Conservation (phyloP, 2,888 invertebrate species). For the Mythimna vitellina region DNA sequence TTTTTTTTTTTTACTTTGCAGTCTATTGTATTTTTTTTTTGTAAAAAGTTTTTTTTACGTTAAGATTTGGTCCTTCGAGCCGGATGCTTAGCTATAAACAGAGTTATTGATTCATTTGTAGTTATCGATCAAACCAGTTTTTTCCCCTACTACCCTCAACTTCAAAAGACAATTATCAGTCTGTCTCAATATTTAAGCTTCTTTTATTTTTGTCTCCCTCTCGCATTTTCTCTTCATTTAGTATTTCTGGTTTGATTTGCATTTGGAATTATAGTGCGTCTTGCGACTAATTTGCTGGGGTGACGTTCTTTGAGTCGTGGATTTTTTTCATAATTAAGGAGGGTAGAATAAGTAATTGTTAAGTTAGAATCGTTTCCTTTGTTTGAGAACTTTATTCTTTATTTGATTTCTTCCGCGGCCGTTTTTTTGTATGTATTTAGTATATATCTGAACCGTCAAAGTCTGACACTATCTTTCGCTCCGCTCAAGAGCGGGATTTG, state of each 20-base stretch:
- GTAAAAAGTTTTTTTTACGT: background rate
- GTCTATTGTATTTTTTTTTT: too few relatives aligned
- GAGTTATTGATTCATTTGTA: constrained; percentile 33
- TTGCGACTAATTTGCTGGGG: constrained; percentile 54
- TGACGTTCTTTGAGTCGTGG: constrained; percentile 27
- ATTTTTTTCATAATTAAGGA: constrained; percentile 36
- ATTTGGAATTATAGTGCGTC: constrained; percentile 61
- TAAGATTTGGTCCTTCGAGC: constrained; percentile 29
- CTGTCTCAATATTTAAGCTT: constrained; percentile 52
- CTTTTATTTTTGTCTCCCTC: constrained; percentile 28
- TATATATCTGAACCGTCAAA: too few relatives aligned
- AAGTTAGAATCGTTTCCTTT: constrained; percentile 17
- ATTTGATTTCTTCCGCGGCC: too few relatives aligned
- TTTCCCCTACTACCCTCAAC: constrained; percentile 32
- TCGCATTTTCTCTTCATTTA: constrained; percentile 31
- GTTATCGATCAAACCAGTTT: constrained; percentile 36
- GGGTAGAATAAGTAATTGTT: constrained; percentile 23
- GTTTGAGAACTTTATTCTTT: background rate
- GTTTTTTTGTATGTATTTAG: too few relatives aligned
- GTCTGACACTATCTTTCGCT: too few relatives aligned
- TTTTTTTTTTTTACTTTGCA: too few relatives aligned
- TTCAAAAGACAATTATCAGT: constrained; percentile 54
- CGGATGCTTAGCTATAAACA: background rate
- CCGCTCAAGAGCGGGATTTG: too few relatives aligned
- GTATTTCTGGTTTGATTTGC: constrained; percentile 57